Percentiles rank a stretch among this genome's conserved stretches.
Evolutionary conservation across 2,113 vertebrate species (phyloP).

Genomic region (Elgaria multicarinata): DNA sequence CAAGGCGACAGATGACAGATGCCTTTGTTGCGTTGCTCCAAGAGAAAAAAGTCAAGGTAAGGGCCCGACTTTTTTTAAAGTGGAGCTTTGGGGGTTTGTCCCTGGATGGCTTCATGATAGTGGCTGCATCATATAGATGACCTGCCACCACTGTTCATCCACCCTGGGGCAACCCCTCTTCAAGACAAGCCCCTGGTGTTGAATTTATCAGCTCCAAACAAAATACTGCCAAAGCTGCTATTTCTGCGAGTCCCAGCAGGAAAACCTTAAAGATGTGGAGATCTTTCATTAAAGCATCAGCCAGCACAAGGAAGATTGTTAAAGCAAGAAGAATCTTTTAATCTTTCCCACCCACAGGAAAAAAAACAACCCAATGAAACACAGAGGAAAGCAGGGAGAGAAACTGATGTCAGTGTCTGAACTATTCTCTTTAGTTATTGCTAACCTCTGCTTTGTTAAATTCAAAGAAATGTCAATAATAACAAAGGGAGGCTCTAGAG

Average conservation of each 20-base stretch:
- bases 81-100: too few species aligned
- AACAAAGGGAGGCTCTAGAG: background rate
- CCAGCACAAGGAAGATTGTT: constrained; percentile 73
- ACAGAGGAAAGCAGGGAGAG: constrained; percentile 79
- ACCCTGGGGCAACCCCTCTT: too few species aligned
- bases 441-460: background rate
- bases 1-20: too few species aligned
- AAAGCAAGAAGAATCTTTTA: constrained; percentile 62
- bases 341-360: constrained; percentile 16
- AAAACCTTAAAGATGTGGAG: constrained; percentile 64
- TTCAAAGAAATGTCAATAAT: constrained; percentile 13
- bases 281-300: constrained; percentile 82
- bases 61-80: too few species aligned
- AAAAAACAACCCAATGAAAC: constrained; percentile 23
- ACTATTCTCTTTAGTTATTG: constrained; percentile 36
- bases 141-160: too few species aligned
- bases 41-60: too few species aligned
- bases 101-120: too few species aligned
- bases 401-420: constrained; percentile 50
- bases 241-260: constrained; percentile 63
- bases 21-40: too few species aligned
- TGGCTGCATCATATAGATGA: too few species aligned
- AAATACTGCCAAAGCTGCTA: constrained; percentile 66
- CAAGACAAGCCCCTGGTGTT: too few species aligned
- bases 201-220: background rate